Conservation (phyloP, 1,140 invertebrate species). For the Bombus sylvicola region DNA sequence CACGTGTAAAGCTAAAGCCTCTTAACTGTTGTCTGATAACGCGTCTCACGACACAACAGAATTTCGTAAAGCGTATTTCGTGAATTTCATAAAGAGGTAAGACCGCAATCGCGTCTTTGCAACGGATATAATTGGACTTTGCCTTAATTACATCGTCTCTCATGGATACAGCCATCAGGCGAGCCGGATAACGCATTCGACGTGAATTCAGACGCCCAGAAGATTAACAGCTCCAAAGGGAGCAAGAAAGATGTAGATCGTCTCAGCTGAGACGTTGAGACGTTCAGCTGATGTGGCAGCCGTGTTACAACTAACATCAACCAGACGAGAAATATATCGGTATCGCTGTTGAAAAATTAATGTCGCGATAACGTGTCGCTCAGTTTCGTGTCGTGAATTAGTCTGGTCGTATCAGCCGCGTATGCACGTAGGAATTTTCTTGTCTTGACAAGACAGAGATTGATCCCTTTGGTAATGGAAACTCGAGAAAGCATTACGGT, state of each 20-base stretch:
- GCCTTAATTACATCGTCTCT: slow-evolving; percentile 41
- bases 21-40: slow-evolving; percentile 10
- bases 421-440: too few relatives aligned
- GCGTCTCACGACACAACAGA: neutral
- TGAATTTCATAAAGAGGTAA: slow-evolving; percentile 4
- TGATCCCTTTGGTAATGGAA: too few relatives aligned
- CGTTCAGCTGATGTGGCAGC: slow-evolving; percentile 15
- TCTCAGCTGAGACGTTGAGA: slow-evolving; percentile 35
- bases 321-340: neutral
- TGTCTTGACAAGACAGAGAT: neutral
- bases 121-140: slow-evolving; percentile 47
- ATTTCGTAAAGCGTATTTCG: neutral
- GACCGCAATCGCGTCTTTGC: slow-evolving; percentile 11
- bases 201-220: slow-evolving; percentile 24
- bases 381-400: neutral
- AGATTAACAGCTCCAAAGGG: slow-evolving; percentile 42
- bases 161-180: slow-evolving; percentile 20
- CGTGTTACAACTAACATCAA: neutral
- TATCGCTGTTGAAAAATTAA: slow-evolving; percentile 10
- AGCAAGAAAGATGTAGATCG: slow-evolving; percentile 40
- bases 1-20: slow-evolving; percentile 1
- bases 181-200: slow-evolving; percentile 48
- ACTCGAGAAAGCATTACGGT: too few relatives aligned
- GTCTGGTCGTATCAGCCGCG: too few relatives aligned
- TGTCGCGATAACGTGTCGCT: neutral